These are phyloP conservation scores for Drosophila silvestris DNA, from an alignment of 2,888 invertebrate genomes.

Conservation along the genomic window DNA sequence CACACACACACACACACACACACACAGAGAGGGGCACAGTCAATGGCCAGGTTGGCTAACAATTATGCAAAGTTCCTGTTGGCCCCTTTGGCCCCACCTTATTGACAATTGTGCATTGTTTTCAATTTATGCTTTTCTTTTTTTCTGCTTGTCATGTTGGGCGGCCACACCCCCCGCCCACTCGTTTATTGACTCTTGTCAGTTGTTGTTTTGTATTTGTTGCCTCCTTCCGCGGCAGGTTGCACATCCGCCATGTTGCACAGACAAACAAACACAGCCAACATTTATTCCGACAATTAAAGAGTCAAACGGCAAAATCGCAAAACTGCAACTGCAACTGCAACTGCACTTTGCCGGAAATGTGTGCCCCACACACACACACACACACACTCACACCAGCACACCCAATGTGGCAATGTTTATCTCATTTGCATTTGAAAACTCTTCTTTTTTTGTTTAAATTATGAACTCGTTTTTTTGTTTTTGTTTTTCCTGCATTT, in stretches of 20 bases:
- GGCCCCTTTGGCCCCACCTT: constrained; percentile 22
- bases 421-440: constrained; percentile 53
- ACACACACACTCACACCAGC: constrained; percentile 5
- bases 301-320: constrained; percentile 44
- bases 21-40: constrained; percentile 29
- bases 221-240: constrained; percentile 59
- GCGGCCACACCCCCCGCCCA: constrained; percentile 4
- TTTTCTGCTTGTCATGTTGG: constrained; percentile 58
- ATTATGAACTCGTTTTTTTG: constrained; percentile 50
- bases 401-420: constrained; percentile 27
- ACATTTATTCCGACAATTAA: constrained; percentile 49
- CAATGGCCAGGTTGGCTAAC: constrained; percentile 54
- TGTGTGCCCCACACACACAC: constrained; percentile 47
- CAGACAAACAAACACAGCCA: constrained; percentile 20
- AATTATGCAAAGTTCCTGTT: constrained; percentile 77
- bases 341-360: constrained; percentile 71
- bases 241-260: constrained; percentile 72
- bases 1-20: not conserved
- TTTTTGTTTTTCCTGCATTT: constrained; percentile 23
- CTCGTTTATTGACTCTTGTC: constrained; percentile 67
- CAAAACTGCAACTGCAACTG: constrained; percentile 34
- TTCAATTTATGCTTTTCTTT: constrained; percentile 65
- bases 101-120: constrained; percentile 53
- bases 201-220: constrained; percentile 31
- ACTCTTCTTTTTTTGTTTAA: constrained; percentile 33